These are phyloP conservation scores for Megaustenia siamemsis DNA, from an alignment of 2,888 invertebrate species.

Conservation along the genomic window DNA sequence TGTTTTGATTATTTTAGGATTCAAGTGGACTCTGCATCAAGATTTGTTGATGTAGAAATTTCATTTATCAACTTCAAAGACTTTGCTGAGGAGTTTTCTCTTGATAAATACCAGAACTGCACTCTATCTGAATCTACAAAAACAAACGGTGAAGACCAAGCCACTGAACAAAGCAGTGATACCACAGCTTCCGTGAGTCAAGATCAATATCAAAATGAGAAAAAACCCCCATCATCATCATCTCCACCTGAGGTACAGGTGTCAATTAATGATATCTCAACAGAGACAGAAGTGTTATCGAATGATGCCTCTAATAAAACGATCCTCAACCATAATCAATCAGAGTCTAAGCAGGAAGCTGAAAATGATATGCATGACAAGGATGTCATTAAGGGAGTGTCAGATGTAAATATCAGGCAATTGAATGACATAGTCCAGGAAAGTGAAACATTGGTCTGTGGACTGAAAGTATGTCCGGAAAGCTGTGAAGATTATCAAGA, in stretches of 20 bases:
- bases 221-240: not conserved
- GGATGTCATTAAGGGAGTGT: not conserved
- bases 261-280: not conserved
- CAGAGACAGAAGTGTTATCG: not conserved
- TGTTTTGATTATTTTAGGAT: slow-evolving; percentile 75
- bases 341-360: not conserved
- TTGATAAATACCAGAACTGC: slow-evolving; percentile 38
- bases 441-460: not conserved
- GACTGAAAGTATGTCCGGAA: not conserved
- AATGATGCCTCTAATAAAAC: not conserved
- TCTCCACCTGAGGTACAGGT: not conserved
- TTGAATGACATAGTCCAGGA: not conserved
- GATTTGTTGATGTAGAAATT: slow-evolving; percentile 90
- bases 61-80: slow-evolving; percentile 71
- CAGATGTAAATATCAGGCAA: not conserved
- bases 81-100: slow-evolving; percentile 63
- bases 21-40: slow-evolving; percentile 75
- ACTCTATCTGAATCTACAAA: not conserved
- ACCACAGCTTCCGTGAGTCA: not conserved
- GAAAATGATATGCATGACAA: not conserved
- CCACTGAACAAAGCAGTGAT: slow-evolving; percentile 28
- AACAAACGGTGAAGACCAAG: not conserved
- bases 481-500: too few relatives aligned
- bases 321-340: not conserved
- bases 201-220: not conserved